These are phyloP conservation scores for Paramisgurnus dabryanus DNA, from an alignment of 2,113 vertebrate species.

Conservation along the genomic window DNA sequence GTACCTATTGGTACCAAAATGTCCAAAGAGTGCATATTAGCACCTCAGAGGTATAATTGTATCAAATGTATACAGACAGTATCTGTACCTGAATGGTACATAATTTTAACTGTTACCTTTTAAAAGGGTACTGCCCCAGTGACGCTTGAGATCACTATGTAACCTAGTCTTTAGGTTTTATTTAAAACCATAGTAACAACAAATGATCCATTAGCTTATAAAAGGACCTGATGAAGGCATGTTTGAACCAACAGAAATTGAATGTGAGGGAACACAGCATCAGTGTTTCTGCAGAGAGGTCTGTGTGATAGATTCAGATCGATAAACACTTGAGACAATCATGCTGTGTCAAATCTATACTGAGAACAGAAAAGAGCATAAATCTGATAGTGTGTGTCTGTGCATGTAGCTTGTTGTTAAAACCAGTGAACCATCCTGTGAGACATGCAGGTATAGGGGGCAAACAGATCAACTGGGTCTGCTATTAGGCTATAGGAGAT, in stretches of 20 bases:
- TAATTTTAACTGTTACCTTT: no score
- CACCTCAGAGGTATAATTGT: no score
- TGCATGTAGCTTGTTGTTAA: slow-evolving; percentile 10
- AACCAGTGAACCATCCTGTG: background rate
- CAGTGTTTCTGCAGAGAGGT: slow-evolving; percentile 3
- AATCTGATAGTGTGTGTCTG: slow-evolving; percentile 13
- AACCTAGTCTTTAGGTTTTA: no score
- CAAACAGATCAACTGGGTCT: slow-evolving; percentile 9
- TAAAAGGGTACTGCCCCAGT: no score
- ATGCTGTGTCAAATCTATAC: slow-evolving; percentile 30
- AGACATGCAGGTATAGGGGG: slow-evolving; percentile 1
- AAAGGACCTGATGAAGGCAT: slow-evolving; percentile 6
- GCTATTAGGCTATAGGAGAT: background rate
- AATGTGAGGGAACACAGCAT: slow-evolving; percentile 7
- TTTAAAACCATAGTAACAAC: no score
- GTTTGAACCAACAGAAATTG: background rate
- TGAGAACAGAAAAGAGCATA: slow-evolving; percentile 12
- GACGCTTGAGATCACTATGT: no score
- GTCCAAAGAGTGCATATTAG: no score
- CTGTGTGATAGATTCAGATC: slow-evolving; percentile 15
- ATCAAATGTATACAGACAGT: no score
- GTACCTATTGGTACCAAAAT: no score
- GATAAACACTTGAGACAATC: slow-evolving; percentile 45
- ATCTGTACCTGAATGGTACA: no score
- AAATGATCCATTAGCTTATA: background rate